Percentiles rank a stretch among this genome's conserved stretches.
phyloP scores from a whole-genome alignment of 2,888 invertebrate species.

The Drosophila anomalipes region DNA sequence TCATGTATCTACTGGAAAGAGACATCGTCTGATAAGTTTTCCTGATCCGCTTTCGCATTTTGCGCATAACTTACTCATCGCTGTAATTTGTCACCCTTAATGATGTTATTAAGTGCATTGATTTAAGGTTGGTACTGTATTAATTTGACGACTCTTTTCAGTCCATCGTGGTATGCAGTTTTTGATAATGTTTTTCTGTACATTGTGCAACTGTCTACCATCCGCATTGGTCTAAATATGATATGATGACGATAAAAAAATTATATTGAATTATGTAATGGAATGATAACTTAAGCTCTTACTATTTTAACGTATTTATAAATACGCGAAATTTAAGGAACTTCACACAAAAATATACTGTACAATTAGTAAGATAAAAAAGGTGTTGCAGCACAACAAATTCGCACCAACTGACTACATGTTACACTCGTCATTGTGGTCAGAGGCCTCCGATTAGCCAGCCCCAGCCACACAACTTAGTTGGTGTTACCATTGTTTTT shows the following conservation, averaged over 20 bases:
- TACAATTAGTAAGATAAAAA: neutral
- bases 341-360: neutral
- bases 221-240: neutral
- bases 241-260: neutral
- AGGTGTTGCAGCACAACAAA: neutral
- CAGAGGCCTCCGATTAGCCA: constrained; percentile 61
- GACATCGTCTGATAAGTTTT: constrained; percentile 12
- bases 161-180: neutral
- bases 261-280: neutral
- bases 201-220: neutral
- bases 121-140: constrained; percentile 3
- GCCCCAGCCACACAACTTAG: constrained; percentile 28
- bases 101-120: constrained; percentile 59
- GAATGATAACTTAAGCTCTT: neutral
- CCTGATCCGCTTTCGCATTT: constrained; percentile 54
- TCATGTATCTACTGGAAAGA: constrained; percentile 3
- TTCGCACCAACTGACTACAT: constrained; percentile 78
- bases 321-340: neutral
- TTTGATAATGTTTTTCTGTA: neutral
- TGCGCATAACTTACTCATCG: constrained; percentile 47
- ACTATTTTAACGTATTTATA: neutral
- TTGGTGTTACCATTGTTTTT: constrained; percentile 26
- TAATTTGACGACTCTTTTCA: constrained; percentile 13
- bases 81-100: constrained; percentile 57
- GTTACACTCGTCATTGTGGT: constrained; percentile 20